Percentiles rank a stretch among this genome's conserved stretches.
phyloP scores from a whole-genome alignment of 2,888 invertebrate genomes.

The Drosophila seclusa region DNA sequence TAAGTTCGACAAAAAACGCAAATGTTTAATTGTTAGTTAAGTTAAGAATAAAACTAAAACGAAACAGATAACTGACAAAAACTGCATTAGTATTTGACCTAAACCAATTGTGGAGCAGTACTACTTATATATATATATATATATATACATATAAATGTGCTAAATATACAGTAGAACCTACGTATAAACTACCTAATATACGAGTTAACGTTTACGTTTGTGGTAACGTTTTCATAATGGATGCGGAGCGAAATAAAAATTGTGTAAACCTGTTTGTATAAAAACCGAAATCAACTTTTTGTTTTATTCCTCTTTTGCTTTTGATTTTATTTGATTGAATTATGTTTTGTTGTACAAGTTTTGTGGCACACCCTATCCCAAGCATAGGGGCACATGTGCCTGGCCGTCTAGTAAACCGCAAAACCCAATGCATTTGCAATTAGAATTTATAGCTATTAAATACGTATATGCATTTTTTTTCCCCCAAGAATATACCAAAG shows the following conservation, averaged over 20 bases:
- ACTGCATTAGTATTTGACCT: constrained; percentile 72
- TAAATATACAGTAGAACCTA: constrained; percentile 57
- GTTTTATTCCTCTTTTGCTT: constrained; percentile 44
- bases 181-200: constrained; percentile 40
- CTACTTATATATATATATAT: constrained; percentile 34
- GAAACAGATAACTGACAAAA: constrained; percentile 19
- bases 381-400: not conserved
- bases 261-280: constrained; percentile 79
- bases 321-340: not conserved
- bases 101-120: constrained; percentile 54
- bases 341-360: not conserved
- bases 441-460: constrained; percentile 77
- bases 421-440: constrained; percentile 77
- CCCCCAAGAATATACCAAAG: constrained; percentile 30
- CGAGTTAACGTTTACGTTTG: constrained; percentile 29
- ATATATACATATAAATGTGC: constrained; percentile 39
- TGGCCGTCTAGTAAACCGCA: constrained; percentile 44
- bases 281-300: constrained; percentile 56
- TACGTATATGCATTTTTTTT: constrained; percentile 48
- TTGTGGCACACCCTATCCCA: constrained; percentile 9
- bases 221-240: constrained; percentile 35
- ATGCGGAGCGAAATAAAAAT: constrained; percentile 42
- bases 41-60: constrained; percentile 21
- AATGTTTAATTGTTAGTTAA: constrained; percentile 42
- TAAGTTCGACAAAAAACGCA: constrained; percentile 39